Base-by-base conservation (phyloP, 2,888 invertebrate genomes). In the Ernsta delagoae region DNA sequence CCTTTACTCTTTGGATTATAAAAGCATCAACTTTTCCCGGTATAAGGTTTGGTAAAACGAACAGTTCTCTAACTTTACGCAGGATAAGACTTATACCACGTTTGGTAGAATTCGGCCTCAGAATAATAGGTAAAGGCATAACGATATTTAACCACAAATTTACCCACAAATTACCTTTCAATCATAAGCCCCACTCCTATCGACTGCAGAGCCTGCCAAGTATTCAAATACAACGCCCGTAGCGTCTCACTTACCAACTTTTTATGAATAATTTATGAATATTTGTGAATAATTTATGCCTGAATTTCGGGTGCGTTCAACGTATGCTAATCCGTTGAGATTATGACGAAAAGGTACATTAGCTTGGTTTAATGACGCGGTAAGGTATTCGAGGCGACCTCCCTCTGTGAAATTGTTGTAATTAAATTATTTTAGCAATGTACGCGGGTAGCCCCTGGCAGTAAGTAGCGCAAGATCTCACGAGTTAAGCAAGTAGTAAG, bases 321-420 rank as follows among this genome's bases (percentile, higher is more conserved):
- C 62, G 62, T 68, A 62, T 68, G 57, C 62, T 68, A 67, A 67
- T 62, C 68, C 62, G 41, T 62, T 62, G 12, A 56, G 68, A 57
- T 68, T 68, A 68, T 68, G 68, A 68, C 62, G 62, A 59, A 71
- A 73, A 70, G 70, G 75, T 66, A 71, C 74, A 74, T 76, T 76
- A 75, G 71, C 68, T 68, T 59, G 67, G 70, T 73, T 71, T 71
- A 75, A 75, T 74, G 74, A 70, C 45, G 65, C 63, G 72, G 70
- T 71, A 75, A 74, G 70, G 70, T 74, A 73, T 74, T 71, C 70
- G 65, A 48, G 45, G 60, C 53, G 54, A 54, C 54, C 60, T 60
- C 34, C 43, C 16, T 59, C 50, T 60, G 66, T 48, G 39, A 34
- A 54, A 63, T 16, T 63, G 54, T 59, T 60, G 43, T 66, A 66